These are phyloP conservation scores for Archegozetes longisetosus DNA, from an alignment of 1,140 invertebrate genomes.

Conservation along the genomic window DNA sequence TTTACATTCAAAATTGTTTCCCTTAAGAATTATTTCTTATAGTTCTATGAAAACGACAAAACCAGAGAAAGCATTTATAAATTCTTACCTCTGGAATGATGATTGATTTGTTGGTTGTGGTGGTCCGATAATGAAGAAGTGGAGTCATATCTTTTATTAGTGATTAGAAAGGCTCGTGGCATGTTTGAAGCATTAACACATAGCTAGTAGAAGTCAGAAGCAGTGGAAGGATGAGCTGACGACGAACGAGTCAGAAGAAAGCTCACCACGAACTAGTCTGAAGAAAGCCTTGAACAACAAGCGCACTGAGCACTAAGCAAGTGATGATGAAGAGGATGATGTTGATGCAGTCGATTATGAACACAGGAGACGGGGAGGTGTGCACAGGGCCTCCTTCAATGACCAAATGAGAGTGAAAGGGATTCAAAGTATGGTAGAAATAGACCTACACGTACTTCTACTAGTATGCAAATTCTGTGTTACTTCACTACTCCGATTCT, in stretches of 20 bases:
- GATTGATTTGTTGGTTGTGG: constrained; percentile 13
- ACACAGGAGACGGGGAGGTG: background rate
- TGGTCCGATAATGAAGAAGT: background rate
- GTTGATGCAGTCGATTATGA: background rate
- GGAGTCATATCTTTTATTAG: constrained; percentile 20
- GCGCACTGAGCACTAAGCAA: background rate
- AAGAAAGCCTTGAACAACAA: background rate
- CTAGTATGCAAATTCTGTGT: too few species aligned
- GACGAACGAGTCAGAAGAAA: background rate
- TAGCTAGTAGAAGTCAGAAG: too few species aligned
- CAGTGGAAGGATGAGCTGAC: background rate
- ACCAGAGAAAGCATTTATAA: too few species aligned
- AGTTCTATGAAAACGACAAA: too few species aligned
- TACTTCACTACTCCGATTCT: too few species aligned
- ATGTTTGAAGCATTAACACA: constrained; percentile 9
- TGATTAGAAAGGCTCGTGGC: constrained; percentile 22
- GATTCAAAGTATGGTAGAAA: too few species aligned
- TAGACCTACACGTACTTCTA: too few species aligned
- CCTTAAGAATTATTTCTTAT: too few species aligned
- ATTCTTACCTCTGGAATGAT: constrained; percentile 20
- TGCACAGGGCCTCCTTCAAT: too few species aligned
- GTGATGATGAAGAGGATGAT: background rate
- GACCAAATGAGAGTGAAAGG: too few species aligned
- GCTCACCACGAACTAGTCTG: background rate
- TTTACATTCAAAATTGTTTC: too few species aligned